Evolutionary conservation across 1,140 invertebrate genomes (phyloP), one percentile per base, ranked within the genome.

Genomic region (Psilanteris sp.): DNA sequence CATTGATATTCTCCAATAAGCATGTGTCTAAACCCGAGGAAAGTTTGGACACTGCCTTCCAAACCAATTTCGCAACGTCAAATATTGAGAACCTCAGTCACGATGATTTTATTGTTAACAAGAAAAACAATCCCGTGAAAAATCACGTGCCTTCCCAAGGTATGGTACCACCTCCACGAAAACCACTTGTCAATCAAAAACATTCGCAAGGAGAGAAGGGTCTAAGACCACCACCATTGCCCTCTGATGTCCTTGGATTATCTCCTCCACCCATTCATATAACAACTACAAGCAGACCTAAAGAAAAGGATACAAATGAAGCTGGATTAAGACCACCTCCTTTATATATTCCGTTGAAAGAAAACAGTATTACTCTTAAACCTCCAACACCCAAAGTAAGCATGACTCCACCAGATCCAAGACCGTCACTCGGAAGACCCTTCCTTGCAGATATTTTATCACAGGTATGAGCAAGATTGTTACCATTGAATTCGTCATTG

Each of bases 391-490:
- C 83, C 0, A 86, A 82, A 44, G 71, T 80, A 3, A 85, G 62
- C 9, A 88, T 88, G 85, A 79, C 85, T 0, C 86, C 87, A 31
- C 85, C 87, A 0, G 84, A 64, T 64, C 79, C 79, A 4, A 82
- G 79, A 57, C 82, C 86, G 1, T 82, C 86, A 0, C 24, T 79
- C 4, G 77, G 80, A 3, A 78, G 84, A 50, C 85, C 87, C 9
- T 88, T 85, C 71, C 72, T 88, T n/a, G 81, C 81, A 10, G 85
- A 89, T 48, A 70, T 88, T 14, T 46, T 88, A 5, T 88, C 87
- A 3, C 81, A 88, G 78, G 86, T 87, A 59, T 3, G 18, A 20
- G 5, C 8, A 27, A 27, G 3, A 27, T 9, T 27, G 1, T 8
- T 4, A 27, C 5, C 3, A 7, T 4, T 27, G 8, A 27, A 31